phyloP scores from a whole-genome alignment of 2,797 vertebrate genomes.

The Schizopygopsis pylzovi region DNA sequence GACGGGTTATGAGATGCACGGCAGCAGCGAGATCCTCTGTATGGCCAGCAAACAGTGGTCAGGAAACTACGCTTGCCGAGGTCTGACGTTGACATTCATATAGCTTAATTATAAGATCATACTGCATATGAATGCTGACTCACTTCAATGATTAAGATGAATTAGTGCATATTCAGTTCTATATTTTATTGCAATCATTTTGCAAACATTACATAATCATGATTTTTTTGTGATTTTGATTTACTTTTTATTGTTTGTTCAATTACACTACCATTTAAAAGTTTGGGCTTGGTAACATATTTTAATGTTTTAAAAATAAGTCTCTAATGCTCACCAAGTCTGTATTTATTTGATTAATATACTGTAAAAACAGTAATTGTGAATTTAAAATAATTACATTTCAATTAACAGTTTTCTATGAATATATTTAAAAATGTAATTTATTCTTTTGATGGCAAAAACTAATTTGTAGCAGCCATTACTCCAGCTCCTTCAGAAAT shows the following conservation, averaged over 20 bases:
- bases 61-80: constrained; percentile 91
- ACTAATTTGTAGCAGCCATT: not conserved
- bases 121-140: not conserved
- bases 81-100: constrained; percentile 74
- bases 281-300: not conserved
- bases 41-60: constrained; percentile 95
- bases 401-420: not conserved
- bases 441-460: not conserved
- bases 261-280: not conserved
- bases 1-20: constrained; percentile 89
- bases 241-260: not conserved
- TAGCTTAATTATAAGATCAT: not conserved
- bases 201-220: not conserved
- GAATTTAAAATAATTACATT: not conserved
- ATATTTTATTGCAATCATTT: not conserved
- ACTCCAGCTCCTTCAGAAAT: not conserved
- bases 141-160: not conserved
- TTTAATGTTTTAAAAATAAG: not conserved
- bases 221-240: not conserved
- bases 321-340: not conserved
- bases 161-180: not conserved
- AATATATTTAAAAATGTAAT: not conserved
- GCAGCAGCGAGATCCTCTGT: constrained; percentile 87
- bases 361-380: not conserved
- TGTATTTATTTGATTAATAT: not conserved